Conservation (phyloP, 1,140 invertebrate genomes). For the Panagrolaimus sp. region DNA sequence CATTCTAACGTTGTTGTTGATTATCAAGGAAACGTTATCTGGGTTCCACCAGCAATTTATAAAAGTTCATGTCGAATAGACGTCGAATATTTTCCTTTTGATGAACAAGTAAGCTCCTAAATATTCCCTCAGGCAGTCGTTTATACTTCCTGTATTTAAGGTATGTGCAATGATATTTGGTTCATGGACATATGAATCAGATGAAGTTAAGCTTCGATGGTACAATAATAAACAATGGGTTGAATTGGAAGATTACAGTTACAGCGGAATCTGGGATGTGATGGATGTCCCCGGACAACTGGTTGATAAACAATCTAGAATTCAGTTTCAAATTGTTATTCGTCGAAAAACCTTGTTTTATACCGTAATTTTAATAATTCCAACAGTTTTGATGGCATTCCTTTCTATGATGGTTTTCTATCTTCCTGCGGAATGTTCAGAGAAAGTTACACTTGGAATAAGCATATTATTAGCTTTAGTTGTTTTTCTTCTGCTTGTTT, state of each 20-base stretch:
- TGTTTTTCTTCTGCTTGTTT: constrained; percentile 94
- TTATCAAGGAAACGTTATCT: constrained; percentile 76
- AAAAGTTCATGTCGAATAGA: constrained; percentile 90
- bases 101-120: constrained; percentile 70
- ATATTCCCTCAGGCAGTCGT: constrained; percentile 63
- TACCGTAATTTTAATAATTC: constrained; percentile 95
- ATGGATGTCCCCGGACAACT: constrained; percentile 78
- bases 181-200: constrained; percentile 96
- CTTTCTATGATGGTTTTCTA: constrained; percentile 96
- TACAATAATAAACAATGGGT: constrained; percentile 87
- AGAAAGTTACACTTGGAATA: constrained; percentile 91
- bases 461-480: constrained; percentile 96
- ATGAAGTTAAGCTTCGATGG: constrained; percentile 85
- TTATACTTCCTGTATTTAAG: constrained; percentile 63
- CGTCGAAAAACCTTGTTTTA: constrained; percentile 87
- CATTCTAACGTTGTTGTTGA: constrained; percentile 89
- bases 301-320: constrained; percentile 37
- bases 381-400: constrained; percentile 95
- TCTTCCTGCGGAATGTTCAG: constrained; percentile 72
- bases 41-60: constrained; percentile 88
- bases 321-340: constrained; percentile 85
- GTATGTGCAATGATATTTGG: constrained; percentile 98
- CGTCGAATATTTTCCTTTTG: constrained; percentile 78
- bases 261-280: constrained; percentile 96
- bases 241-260: constrained; percentile 94